phyloP scores from a whole-genome alignment of 2,797 vertebrate genomes.

The Podarcis lilfordi region DNA sequence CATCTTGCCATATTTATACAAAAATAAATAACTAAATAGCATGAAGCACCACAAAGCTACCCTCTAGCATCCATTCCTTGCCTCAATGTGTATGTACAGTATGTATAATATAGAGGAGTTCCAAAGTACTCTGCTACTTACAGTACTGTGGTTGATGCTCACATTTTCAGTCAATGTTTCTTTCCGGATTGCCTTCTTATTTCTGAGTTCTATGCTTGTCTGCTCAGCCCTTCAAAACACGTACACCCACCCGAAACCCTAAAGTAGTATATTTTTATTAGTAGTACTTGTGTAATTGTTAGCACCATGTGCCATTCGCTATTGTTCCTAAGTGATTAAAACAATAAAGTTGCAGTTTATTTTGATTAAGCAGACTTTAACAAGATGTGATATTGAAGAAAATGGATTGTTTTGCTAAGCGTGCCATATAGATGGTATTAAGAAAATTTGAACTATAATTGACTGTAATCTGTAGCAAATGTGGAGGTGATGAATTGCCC shows the following conservation, averaged over 20 bases:
- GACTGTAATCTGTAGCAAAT: slow-evolving; percentile 21
- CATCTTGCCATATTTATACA: too few relatives aligned
- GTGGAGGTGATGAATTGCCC: slow-evolving; percentile 15
- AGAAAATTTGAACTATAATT: slow-evolving; percentile 22
- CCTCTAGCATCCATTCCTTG: neutral
- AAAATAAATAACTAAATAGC: too few relatives aligned
- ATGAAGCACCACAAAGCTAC: neutral
- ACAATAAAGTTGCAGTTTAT: neutral
- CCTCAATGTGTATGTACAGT: too few relatives aligned
- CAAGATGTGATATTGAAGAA: slow-evolving; percentile 1
- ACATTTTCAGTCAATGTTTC: neutral
- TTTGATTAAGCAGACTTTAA: neutral
- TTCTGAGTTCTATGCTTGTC: neutral
- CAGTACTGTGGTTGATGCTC: too few relatives aligned
- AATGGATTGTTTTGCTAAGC: slow-evolving; percentile 11
- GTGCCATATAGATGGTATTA: slow-evolving; percentile 11
- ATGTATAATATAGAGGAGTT: too few relatives aligned
- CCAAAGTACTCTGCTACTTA: neutral
- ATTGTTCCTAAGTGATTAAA: neutral
- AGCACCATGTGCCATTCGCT: neutral
- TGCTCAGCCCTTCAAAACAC: neutral
- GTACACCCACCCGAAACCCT: neutral
- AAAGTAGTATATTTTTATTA: neutral
- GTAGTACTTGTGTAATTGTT: neutral
- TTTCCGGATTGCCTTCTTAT: neutral